A percentile compares a stretch with the other conserved stretches of the same genome.
Conservation (phyloP, 2,888 invertebrate genomes). For the Oithona nana region DNA sequence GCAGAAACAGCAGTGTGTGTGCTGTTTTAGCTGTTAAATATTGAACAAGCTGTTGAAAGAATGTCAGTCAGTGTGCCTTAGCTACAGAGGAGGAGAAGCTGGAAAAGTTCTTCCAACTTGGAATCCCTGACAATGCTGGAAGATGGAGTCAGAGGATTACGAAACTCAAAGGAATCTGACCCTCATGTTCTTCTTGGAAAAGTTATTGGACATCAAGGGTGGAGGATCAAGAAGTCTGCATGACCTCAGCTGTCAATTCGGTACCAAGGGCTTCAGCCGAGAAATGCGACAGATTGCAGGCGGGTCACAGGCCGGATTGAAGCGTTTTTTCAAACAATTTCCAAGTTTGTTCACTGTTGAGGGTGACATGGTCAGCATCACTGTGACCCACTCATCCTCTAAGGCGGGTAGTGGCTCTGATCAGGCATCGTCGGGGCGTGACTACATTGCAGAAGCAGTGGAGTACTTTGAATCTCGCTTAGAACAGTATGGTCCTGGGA, state of each 20-base stretch:
- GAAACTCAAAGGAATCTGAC: conserved; percentile 86
- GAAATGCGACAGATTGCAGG: conserved; percentile 71
- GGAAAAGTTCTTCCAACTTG: too few relatives aligned
- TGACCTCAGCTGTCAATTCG: conserved; percentile 96
- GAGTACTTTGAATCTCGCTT: conserved; percentile 92
- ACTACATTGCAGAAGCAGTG: conserved; percentile 88
- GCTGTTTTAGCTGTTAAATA: too few relatives aligned
- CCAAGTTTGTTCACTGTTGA: conserved; percentile 87
- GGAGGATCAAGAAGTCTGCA: conserved; percentile 73
- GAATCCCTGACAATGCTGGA: too few relatives aligned
- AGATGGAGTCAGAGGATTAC: conserved; percentile 81
- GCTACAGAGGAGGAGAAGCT: too few relatives aligned
- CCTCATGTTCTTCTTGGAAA: conserved; percentile 92
- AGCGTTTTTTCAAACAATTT: conserved; percentile 75
- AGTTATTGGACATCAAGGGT: conserved; percentile 55
- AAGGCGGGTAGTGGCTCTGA: conserved; percentile 19
- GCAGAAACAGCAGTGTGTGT: too few relatives aligned
- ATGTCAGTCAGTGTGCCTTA: too few relatives aligned
- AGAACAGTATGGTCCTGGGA: conserved; percentile 79
- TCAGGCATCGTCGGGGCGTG: conserved; percentile 37
- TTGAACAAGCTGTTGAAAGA: too few relatives aligned
- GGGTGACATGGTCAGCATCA: conserved; percentile 42
- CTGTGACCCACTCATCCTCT: conserved; percentile 22
- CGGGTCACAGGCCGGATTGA: conserved; percentile 85
- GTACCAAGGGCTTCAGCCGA: conserved; percentile 94